These are phyloP conservation scores for Drosophila prosaltans DNA, from an alignment of 1,140 invertebrate species.

Conservation along the genomic window DNA sequence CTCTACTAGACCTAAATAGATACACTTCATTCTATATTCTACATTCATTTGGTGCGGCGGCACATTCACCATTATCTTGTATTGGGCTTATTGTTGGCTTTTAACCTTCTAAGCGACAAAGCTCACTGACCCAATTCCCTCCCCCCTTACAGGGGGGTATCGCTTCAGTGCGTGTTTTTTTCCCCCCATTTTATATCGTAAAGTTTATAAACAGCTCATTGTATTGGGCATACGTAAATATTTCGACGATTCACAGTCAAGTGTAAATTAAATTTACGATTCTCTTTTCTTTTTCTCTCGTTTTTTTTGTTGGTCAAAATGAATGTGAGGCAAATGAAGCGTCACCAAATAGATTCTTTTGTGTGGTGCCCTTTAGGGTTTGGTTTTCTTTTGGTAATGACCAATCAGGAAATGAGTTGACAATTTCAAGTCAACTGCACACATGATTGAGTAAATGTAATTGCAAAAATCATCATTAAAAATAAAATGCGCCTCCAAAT, in stretches of 20 bases:
- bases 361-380: conserved; percentile 41
- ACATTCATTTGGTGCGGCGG: not conserved
- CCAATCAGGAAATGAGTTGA: conserved; percentile 58
- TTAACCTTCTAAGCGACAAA: conserved; percentile 39
- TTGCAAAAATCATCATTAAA: conserved; percentile 48
- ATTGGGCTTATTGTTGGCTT: conserved; percentile 16
- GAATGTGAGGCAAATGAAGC: conserved; percentile 65
- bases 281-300: conserved; percentile 37
- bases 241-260: conserved; percentile 47
- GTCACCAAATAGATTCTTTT: conserved; percentile 62
- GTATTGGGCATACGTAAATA: conserved; percentile 16
- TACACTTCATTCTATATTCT: not conserved
- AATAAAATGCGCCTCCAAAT: conserved; percentile 45
- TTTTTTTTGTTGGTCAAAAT: conserved; percentile 41
- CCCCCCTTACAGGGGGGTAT: not conserved
- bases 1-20: conserved; percentile 6
- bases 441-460: conserved; percentile 27
- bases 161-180: conserved; percentile 15
- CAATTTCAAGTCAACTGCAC: conserved; percentile 36
- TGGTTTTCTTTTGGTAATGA: conserved; percentile 5
- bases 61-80: conserved; percentile 13
- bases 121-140: conserved; percentile 67
- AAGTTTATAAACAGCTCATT: conserved; percentile 34
- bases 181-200: conserved; percentile 5
- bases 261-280: conserved; percentile 74